phyloP scores from a whole-genome alignment of 2,888 invertebrate genomes.

The Malthinus seriepunctatus region DNA sequence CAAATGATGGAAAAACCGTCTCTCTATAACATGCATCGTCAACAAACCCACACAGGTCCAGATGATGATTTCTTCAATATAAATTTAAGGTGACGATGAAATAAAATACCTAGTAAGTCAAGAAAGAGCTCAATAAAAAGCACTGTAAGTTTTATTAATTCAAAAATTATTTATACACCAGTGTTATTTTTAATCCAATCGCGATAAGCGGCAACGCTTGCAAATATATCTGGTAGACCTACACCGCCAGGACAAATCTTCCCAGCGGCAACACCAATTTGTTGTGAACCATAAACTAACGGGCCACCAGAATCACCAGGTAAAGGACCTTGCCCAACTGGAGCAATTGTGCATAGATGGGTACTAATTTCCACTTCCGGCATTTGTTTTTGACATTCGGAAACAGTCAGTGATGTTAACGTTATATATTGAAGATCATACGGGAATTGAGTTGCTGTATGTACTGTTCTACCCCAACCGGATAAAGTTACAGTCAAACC shows the following conservation, averaged over 20 bases:
- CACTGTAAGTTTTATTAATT: no score
- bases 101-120: no score
- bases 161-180: neutral
- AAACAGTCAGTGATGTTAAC: constrained; percentile 56
- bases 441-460: neutral
- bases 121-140: no score
- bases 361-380: constrained; percentile 48
- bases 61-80: no score
- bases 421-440: constrained; percentile 45
- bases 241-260: constrained; percentile 59
- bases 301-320: constrained; percentile 63
- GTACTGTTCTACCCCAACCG: neutral
- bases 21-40: no score
- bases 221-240: constrained; percentile 60
- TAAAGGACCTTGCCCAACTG: constrained; percentile 61
- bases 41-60: no score
- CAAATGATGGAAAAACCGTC: no score
- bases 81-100: no score
- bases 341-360: constrained; percentile 64
- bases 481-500: neutral
- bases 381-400: constrained; percentile 51
- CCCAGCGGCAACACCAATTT: constrained; percentile 61
- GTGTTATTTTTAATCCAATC: constrained; percentile 50
- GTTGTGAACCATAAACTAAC: constrained; percentile 49
- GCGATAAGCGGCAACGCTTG: constrained; percentile 55